These are phyloP conservation scores for Taenaris catops DNA, from an alignment of 2,888 invertebrate genomes.

Conservation along the genomic window DNA sequence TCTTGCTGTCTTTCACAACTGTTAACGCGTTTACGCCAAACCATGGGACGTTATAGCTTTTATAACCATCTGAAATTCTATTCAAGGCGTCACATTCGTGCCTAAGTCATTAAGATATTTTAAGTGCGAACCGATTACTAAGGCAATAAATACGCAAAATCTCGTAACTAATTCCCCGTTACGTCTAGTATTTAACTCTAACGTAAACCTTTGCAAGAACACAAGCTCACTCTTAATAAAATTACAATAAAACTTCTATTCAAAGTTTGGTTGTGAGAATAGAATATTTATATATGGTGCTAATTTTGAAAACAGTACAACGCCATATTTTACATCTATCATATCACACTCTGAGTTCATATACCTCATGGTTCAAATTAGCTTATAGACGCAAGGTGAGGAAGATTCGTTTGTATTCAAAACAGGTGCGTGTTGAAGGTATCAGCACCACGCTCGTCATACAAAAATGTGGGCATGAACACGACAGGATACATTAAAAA, in stretches of 20 bases:
- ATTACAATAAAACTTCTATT: conserved; percentile 8
- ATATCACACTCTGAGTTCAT: conserved; percentile 21
- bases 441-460: conserved; percentile 32
- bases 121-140: too few relatives aligned
- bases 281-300: conserved; percentile 29
- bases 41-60: too few relatives aligned
- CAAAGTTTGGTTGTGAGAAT: conserved; percentile 21
- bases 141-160: too few relatives aligned
- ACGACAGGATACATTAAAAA: conserved; percentile 12
- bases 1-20: too few relatives aligned
- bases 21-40: too few relatives aligned
- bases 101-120: too few relatives aligned
- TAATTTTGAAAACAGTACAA: conserved; percentile 23
- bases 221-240: neutral
- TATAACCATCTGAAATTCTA: too few relatives aligned
- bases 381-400: conserved; percentile 27
- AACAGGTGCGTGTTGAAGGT: conserved; percentile 34
- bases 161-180: too few relatives aligned
- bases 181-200: too few relatives aligned
- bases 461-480: conserved; percentile 24
- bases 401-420: conserved; percentile 35
- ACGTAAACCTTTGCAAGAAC: too few relatives aligned
- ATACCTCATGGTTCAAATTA: conserved; percentile 31
- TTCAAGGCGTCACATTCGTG: too few relatives aligned
- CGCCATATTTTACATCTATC: conserved; percentile 5